phyloP scores from a whole-genome alignment of 2,113 vertebrate species.

The Lophotis ruficrista region DNA sequence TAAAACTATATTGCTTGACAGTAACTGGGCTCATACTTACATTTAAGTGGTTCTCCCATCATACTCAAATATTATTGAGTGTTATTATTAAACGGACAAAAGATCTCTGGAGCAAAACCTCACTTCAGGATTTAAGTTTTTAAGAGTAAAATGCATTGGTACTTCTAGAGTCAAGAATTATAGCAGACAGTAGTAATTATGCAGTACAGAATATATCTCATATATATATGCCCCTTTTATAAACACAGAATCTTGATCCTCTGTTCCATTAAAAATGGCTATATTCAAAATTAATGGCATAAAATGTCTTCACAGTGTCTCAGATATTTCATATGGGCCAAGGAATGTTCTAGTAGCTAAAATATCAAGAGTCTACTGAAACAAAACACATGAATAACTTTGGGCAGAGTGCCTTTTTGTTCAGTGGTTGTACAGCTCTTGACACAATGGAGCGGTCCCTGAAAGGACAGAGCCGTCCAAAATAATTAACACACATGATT shows the following conservation, averaged over 20 bases:
- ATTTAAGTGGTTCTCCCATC: not conserved
- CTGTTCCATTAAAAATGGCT: not conserved
- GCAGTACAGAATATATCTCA: not conserved
- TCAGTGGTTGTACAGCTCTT: not conserved
- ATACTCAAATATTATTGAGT: not conserved
- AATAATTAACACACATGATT: not conserved
- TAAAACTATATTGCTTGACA: conserved; percentile 8
- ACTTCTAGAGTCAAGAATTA: not conserved
- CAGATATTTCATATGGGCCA: not conserved
- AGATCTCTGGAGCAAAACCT: not conserved
- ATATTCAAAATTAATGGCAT: not conserved
- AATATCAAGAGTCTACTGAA: not conserved
- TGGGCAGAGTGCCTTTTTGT: not conserved
- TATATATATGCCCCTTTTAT: not conserved
- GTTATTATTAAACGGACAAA: not conserved
- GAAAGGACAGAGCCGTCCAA: not conserved
- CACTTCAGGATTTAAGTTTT: not conserved
- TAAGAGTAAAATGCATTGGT: not conserved
- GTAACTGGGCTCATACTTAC: not conserved
- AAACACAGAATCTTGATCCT: not conserved
- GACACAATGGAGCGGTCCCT: not conserved
- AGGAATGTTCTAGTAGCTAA: not conserved
- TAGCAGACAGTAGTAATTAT: not conserved
- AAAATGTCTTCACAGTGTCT: not conserved
- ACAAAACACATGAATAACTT: not conserved